Evolutionary conservation across 2,113 vertebrate genomes (phyloP).

Genomic region (Dermatemys mawii): DNA sequence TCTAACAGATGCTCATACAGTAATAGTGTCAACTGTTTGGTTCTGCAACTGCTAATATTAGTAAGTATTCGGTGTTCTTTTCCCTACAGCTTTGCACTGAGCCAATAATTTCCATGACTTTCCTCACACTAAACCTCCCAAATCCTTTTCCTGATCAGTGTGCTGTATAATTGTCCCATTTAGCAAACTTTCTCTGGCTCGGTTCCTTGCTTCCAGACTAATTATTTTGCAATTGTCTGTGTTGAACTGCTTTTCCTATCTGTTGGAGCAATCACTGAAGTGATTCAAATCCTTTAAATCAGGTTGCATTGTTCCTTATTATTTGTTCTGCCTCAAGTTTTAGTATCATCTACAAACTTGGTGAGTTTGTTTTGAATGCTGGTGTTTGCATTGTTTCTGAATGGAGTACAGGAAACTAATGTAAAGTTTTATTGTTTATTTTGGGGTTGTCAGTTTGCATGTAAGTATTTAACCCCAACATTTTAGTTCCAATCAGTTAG

Average conservation of each 20-base stretch:
- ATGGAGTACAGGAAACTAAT: neutral
- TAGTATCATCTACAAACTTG: neutral
- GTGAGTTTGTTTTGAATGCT: neutral
- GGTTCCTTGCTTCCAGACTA: conserved; percentile 57
- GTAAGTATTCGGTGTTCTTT: neutral
- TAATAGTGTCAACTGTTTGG: neutral
- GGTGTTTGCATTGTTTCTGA: neutral
- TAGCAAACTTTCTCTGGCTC: conserved; percentile 33
- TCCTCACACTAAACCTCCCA: neutral
- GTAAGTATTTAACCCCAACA: neutral
- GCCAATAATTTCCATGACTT: neutral
- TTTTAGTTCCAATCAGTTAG: neutral
- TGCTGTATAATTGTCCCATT: conserved; percentile 58
- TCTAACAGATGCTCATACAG: fast-evolving
- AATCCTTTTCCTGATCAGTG: conserved; percentile 49
- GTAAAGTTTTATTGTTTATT: neutral
- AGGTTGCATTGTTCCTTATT: conserved; percentile 37
- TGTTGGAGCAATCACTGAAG: conserved; percentile 60
- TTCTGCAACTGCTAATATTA: neutral
- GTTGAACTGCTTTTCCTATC: conserved; percentile 67
- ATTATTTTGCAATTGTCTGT: conserved; percentile 70
- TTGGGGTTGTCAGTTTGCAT: neutral
- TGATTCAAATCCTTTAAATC: conserved; percentile 51
- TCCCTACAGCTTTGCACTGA: neutral
- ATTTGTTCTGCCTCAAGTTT: conserved; percentile 35